These are phyloP conservation scores for Eupelmus urozonus DNA, from an alignment of 2,888 invertebrate genomes.

Conservation along the genomic window DNA sequence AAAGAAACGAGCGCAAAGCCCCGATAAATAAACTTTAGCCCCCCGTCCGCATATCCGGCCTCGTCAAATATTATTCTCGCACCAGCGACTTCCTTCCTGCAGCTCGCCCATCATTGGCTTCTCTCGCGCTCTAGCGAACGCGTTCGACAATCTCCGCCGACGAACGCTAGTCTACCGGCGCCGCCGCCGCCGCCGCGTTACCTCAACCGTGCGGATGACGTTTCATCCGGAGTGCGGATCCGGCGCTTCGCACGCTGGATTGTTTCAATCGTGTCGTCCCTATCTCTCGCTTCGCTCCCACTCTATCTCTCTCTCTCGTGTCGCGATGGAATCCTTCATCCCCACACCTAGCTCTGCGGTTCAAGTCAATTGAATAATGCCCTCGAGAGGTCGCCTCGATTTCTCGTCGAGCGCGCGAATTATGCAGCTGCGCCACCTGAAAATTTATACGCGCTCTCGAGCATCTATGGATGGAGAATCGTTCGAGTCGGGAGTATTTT, in stretches of 20 bases:
- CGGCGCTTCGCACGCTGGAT: constrained; percentile 37
- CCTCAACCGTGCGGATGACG: constrained; percentile 50
- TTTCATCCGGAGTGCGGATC: constrained; percentile 37
- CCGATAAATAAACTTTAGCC: too few species aligned
- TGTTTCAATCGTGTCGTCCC: constrained; percentile 41
- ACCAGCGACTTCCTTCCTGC: background rate
- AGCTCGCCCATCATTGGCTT: constrained; percentile 6
- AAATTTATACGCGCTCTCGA: constrained; percentile 25
- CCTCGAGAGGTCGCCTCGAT: constrained; percentile 10
- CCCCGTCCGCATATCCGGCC: too few species aligned
- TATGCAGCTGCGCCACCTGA: background rate
- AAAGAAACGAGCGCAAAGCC: too few species aligned
- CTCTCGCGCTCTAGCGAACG: background rate
- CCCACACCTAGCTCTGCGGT: constrained; percentile 26
- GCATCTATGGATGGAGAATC: constrained; percentile 28
- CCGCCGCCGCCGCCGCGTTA: background rate
- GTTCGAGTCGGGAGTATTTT: background rate
- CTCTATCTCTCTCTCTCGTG: background rate
- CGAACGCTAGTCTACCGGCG: background rate
- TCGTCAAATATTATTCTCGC: background rate
- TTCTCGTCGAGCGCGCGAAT: too few species aligned
- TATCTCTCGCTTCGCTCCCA: background rate
- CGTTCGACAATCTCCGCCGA: constrained; percentile 35
- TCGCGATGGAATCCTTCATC: constrained; percentile 42
- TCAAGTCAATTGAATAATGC: constrained; percentile 54